Conservation (phyloP, 2,113 vertebrate species). For the Nannospalax galili region DNA sequence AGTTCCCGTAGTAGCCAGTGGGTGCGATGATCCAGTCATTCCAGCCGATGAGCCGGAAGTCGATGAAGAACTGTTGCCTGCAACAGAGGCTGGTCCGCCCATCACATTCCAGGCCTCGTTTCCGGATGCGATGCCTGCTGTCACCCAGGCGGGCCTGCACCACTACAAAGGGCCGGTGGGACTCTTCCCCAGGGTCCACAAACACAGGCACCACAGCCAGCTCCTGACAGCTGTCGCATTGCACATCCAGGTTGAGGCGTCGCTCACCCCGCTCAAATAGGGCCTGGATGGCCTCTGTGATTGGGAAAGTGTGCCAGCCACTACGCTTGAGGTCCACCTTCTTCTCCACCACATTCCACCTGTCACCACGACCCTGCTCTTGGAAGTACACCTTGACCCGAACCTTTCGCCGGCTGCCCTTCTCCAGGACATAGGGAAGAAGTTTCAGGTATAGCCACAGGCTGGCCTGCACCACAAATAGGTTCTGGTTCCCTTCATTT, state of each 20-base stretch:
- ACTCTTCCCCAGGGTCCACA: slow-evolving; percentile 93
- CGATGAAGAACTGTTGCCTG: slow-evolving; percentile 99
- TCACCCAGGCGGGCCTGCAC: slow-evolving; percentile 94
- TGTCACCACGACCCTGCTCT: slow-evolving; percentile 88
- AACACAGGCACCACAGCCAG: slow-evolving; percentile 92
- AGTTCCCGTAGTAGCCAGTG: slow-evolving; percentile 98
- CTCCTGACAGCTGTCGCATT: slow-evolving; percentile 94
- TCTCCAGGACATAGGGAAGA: slow-evolving; percentile 93
- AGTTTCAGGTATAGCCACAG: slow-evolving; percentile 98
- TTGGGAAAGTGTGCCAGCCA: slow-evolving; percentile 98
- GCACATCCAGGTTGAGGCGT: slow-evolving; percentile 95
- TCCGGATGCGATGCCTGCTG: slow-evolving; percentile 97
- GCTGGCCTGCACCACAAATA: slow-evolving; percentile 96
- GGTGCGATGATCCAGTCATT: slow-evolving; percentile 99
- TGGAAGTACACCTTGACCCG: slow-evolving; percentile 95
- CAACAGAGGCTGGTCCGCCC: slow-evolving; percentile 97
- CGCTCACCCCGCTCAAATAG: slow-evolving; percentile 93
- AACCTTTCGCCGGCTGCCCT: slow-evolving; percentile 94
- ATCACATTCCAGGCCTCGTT: slow-evolving; percentile 98
- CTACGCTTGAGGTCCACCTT: slow-evolving; percentile 97
- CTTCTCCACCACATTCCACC: slow-evolving; percentile 95
- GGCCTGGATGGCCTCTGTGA: slow-evolving; percentile 94
- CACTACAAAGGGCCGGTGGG: slow-evolving; percentile 97
- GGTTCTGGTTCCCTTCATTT: slow-evolving; percentile 98
- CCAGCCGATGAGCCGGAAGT: slow-evolving; percentile 99